Percentiles rank a stretch among this genome's conserved stretches.
Evolutionary conservation across 1,140 invertebrate genomes (phyloP).

Genomic region (Zaprionus davidi): DNA sequence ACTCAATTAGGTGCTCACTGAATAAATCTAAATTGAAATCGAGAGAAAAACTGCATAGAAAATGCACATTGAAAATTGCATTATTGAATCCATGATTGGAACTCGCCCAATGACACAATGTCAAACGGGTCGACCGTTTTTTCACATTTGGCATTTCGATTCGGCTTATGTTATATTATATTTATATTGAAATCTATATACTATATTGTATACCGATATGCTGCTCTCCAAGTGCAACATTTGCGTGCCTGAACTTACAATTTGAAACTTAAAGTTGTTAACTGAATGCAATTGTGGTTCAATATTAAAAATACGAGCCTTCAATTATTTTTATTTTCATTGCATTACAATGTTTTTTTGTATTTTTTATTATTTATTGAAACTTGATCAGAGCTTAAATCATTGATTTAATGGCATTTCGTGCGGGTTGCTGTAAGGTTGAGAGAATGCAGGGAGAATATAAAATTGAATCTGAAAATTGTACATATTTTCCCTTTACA

Average conservation of each 20-base stretch:
- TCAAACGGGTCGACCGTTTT: conserved; percentile 10
- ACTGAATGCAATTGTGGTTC: conserved; percentile 34
- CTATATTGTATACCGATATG: conserved; percentile 3
- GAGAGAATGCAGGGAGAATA: too few species aligned
- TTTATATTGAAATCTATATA: conserved; percentile 8
- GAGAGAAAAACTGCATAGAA: conserved; percentile 2
- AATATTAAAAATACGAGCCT: conserved; percentile 13
- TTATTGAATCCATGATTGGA: conserved; percentile 34
- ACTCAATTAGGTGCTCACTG: conserved; percentile 7
- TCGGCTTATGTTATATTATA: conserved; percentile 17
- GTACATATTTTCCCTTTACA: neutral
- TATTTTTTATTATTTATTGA: conserved; percentile 21
- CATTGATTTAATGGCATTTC: conserved; percentile 33
- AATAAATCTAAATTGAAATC: conserved; percentile 4
- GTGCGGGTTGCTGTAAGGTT: conserved; percentile 37
- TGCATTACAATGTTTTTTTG: neutral
- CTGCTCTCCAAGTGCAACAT: conserved; percentile 29
- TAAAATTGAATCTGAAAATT: neutral
- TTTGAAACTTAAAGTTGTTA: conserved; percentile 35
- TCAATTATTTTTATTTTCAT: conserved; percentile 17
- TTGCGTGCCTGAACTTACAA: conserved; percentile 34
- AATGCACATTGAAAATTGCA: conserved; percentile 29
- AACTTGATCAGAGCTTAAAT: conserved; percentile 57
- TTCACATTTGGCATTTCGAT: conserved; percentile 27
- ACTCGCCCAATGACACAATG: conserved; percentile 26